phyloP scores from a whole-genome alignment of 2,113 vertebrate genomes.

The Eubucco bourcierii region DNA sequence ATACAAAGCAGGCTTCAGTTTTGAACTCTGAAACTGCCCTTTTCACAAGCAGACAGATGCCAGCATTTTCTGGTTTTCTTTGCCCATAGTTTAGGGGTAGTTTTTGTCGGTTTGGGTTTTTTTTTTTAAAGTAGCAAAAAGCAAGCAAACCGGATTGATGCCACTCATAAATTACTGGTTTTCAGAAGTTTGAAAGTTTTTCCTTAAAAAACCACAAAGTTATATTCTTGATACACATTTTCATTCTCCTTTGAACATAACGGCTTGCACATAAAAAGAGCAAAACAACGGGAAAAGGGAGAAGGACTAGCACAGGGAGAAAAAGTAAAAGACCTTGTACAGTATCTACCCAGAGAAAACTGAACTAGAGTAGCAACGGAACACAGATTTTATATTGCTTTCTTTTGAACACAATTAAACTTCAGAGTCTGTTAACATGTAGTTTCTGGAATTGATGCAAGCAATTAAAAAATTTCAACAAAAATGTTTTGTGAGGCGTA shows the following conservation, averaged over 20 bases:
- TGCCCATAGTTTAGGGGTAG: neutral
- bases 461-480: conserved; percentile 93
- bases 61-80: neutral
- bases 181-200: neutral
- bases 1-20: neutral
- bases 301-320: neutral
- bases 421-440: conserved; percentile 85
- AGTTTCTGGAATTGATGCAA: conserved; percentile 90
- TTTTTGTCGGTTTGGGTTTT: neutral
- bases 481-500: conserved; percentile 92
- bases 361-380: conserved; percentile 54
- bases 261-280: neutral
- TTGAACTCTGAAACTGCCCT: neutral
- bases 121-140: neutral
- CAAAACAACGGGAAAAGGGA: neutral
- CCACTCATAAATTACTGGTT: neutral
- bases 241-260: neutral
- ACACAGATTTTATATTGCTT: conserved; percentile 70
- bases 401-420: conserved; percentile 78
- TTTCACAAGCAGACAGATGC: neutral
- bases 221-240: neutral
- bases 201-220: neutral
- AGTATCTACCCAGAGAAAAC: conserved; percentile 20
- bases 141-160: neutral
- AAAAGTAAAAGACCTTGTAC: neutral